These are phyloP conservation scores for Anagyrus pseudococci DNA, from an alignment of 2,888 invertebrate genomes.

Conservation along the genomic window DNA sequence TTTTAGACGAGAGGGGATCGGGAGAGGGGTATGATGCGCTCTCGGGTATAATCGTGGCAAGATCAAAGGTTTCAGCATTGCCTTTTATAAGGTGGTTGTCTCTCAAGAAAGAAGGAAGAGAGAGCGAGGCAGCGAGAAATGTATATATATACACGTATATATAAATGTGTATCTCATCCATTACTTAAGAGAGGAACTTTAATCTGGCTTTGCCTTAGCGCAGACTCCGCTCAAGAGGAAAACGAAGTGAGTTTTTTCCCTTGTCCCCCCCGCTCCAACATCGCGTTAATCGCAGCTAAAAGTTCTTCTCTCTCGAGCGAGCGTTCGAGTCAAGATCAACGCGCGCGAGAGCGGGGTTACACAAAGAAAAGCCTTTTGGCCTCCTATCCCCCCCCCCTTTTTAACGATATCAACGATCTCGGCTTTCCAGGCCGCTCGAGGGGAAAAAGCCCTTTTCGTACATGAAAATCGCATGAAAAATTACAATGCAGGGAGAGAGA, in stretches of 20 bases:
- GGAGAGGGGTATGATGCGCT: no score
- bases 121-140: slow-evolving; percentile 17
- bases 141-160: no score
- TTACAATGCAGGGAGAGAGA: no score
- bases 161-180: no score
- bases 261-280: background rate
- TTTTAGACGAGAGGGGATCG: no score
- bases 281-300: background rate
- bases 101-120: background rate
- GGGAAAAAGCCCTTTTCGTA: no score
- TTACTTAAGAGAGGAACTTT: slow-evolving; percentile 25
- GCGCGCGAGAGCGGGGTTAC: background rate
- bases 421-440: background rate
- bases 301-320: no score
- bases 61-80: no score
- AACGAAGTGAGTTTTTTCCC: slow-evolving; percentile 20
- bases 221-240: slow-evolving; percentile 18
- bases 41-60: no score
- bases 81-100: no score
- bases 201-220: slow-evolving; percentile 22
- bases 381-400: background rate
- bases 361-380: background rate
- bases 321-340: background rate
- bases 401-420: background rate
- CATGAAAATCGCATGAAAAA: no score